Evolutionary conservation across 2,888 invertebrate genomes (phyloP).

Genomic region (Poecilobothrus nobilitatus): DNA sequence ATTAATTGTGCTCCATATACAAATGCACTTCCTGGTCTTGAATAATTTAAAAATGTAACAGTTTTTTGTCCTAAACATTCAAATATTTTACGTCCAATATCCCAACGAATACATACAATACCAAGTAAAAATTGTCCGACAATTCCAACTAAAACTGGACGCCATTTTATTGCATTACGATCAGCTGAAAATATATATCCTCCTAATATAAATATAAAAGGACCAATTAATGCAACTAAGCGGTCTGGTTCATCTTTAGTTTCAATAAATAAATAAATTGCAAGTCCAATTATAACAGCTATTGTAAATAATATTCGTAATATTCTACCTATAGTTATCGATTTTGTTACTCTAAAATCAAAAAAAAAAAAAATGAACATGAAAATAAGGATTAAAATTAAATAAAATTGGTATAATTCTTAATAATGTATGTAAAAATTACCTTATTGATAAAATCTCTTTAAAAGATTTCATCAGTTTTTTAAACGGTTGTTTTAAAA

Average conservation of each 20-base stretch:
- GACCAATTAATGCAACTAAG: conserved; percentile 61
- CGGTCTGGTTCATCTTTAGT: conserved; percentile 51
- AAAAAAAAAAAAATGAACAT: too few species aligned
- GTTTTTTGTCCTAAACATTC: conserved; percentile 55
- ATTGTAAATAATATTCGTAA: conserved; percentile 30
- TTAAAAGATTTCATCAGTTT: neutral
- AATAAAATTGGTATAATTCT: neutral
- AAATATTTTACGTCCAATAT: conserved; percentile 59
- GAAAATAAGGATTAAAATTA: neutral
- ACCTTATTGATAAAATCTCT: neutral
- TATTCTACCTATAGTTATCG: neutral
- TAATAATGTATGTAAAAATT: neutral
- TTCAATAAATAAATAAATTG: conserved; percentile 57
- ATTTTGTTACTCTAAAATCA: neutral
- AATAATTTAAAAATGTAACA: conserved; percentile 68
- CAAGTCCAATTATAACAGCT: conserved; percentile 42
- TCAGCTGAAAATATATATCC: conserved; percentile 58
- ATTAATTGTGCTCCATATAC: conserved; percentile 70
- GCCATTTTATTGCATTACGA: conserved; percentile 61
- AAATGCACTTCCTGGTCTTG: conserved; percentile 71
- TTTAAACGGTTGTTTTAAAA: conserved; percentile 33
- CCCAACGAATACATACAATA: conserved; percentile 76
- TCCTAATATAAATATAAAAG: conserved; percentile 52
- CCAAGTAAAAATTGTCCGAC: conserved; percentile 78
- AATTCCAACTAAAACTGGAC: conserved; percentile 70